Percentiles rank a stretch among this genome's conserved stretches.
Evolutionary conservation across 2,888 invertebrate genomes (phyloP).

Genomic region (Orthonychiurus folsomi): DNA sequence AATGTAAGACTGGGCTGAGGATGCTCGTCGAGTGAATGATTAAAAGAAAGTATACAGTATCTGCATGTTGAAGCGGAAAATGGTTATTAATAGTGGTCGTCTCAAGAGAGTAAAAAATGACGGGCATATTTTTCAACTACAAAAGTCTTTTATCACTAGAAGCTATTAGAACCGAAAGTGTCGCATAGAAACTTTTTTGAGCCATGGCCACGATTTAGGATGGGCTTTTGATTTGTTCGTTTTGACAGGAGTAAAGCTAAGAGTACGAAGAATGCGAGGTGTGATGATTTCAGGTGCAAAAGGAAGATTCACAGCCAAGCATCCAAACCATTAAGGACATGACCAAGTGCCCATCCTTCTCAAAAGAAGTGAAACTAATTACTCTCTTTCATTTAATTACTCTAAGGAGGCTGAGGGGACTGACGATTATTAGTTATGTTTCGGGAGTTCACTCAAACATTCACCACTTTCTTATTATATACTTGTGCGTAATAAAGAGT

Average conservation of each 20-base stretch:
- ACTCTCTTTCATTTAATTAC: neutral
- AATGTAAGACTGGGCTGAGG: too few relatives aligned
- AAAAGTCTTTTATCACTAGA: neutral
- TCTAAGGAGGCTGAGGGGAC: neutral
- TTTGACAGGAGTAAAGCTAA: neutral
- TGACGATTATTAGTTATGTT: too few relatives aligned
- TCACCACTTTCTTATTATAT: too few relatives aligned
- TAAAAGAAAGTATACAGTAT: neutral
- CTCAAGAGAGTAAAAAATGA: neutral
- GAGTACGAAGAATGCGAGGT: neutral
- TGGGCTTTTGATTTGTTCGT: neutral
- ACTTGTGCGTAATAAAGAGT: too few relatives aligned
- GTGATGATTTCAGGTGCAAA: too few relatives aligned
- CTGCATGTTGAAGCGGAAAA: neutral
- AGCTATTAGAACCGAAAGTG: neutral
- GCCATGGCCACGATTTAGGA: neutral
- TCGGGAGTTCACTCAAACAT: too few relatives aligned
- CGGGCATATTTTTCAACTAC: neutral
- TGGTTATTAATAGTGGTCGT: neutral
- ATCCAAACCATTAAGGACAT: neutral
- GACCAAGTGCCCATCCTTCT: neutral
- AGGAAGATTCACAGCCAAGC: too few relatives aligned
- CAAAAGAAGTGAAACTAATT: slow-evolving; percentile 1
- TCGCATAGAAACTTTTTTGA: neutral
- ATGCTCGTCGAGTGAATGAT: neutral